Conservation (phyloP, 2,113 vertebrate species). For the Irena cyanogastra region DNA sequence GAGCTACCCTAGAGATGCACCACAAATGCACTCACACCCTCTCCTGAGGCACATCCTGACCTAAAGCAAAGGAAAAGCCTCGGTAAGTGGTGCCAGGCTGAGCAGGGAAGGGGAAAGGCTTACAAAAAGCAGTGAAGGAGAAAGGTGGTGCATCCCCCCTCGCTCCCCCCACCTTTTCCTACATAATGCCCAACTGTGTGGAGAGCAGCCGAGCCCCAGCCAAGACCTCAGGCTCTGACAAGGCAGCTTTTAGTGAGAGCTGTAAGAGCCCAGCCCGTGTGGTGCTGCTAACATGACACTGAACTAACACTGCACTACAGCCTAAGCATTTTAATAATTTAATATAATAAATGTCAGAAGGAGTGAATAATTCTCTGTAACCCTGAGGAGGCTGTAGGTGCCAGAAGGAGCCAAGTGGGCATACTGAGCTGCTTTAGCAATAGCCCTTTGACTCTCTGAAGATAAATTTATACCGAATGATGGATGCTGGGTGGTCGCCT, state of each 20-base stretch:
- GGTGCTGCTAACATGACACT: slow-evolving; percentile 37
- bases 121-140: background rate
- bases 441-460: slow-evolving; percentile 41
- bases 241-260: slow-evolving; percentile 23
- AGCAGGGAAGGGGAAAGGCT: background rate
- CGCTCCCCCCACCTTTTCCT: background rate
- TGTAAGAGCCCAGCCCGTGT: background rate
- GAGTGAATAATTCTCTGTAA: slow-evolving; percentile 63
- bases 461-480: slow-evolving; percentile 36
- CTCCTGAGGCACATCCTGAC: background rate
- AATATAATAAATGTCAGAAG: slow-evolving; percentile 58
- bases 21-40: rapidly evolving
- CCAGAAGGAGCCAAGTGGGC: slow-evolving; percentile 27
- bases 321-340: slow-evolving; percentile 49
- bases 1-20: background rate
- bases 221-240: slow-evolving; percentile 39
- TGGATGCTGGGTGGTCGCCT: slow-evolving; percentile 47
- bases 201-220: background rate
- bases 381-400: slow-evolving; percentile 16
- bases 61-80: background rate
- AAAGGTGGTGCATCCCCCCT: background rate
- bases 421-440: slow-evolving; percentile 3
- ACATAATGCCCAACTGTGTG: slow-evolving; percentile 58
- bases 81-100: background rate
- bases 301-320: slow-evolving; percentile 55